Evolutionary conservation across 2,888 invertebrate genomes (phyloP).

Genomic region (Pseudeuparius sepicola): DNA sequence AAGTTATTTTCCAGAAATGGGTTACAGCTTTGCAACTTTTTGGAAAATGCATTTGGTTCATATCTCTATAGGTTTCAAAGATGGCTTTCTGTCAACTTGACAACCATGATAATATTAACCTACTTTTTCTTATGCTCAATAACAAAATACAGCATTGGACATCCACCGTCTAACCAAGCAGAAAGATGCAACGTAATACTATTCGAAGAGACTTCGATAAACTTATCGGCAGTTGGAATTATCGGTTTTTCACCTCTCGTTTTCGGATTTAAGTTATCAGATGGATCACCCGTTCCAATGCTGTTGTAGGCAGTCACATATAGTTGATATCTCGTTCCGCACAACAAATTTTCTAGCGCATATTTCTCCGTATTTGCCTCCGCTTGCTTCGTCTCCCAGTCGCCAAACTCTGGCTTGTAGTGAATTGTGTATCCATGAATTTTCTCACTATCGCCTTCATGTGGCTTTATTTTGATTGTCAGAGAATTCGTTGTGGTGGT

Average conservation of each 20-base stretch:
- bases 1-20: no score
- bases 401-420: slow-evolving; percentile 90
- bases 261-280: slow-evolving; percentile 78
- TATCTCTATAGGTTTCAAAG: no score
- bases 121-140: slow-evolving; percentile 91
- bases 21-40: no score
- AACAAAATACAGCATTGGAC: slow-evolving; percentile 91
- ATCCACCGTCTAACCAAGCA: slow-evolving; percentile 92
- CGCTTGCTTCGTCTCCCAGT: slow-evolving; percentile 81
- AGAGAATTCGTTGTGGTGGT: slow-evolving; percentile 67
- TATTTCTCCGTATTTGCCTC: slow-evolving; percentile 64
- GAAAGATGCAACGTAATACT: slow-evolving; percentile 85
- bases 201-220: slow-evolving; percentile 88
- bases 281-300: slow-evolving; percentile 86
- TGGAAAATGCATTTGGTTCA: no score
- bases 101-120: slow-evolving; percentile 27
- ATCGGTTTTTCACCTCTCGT: slow-evolving; percentile 92
- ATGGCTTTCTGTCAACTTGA: no score
- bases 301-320: slow-evolving; percentile 90
- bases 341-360: slow-evolving; percentile 78
- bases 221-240: slow-evolving; percentile 79
- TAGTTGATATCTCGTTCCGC: slow-evolving; percentile 89
- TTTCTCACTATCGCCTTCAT: slow-evolving; percentile 73
- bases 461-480: slow-evolving; percentile 61
- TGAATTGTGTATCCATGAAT: slow-evolving; percentile 86